phyloP scores from a whole-genome alignment of 2,113 vertebrate species.

The Limnothrissa miodon region DNA sequence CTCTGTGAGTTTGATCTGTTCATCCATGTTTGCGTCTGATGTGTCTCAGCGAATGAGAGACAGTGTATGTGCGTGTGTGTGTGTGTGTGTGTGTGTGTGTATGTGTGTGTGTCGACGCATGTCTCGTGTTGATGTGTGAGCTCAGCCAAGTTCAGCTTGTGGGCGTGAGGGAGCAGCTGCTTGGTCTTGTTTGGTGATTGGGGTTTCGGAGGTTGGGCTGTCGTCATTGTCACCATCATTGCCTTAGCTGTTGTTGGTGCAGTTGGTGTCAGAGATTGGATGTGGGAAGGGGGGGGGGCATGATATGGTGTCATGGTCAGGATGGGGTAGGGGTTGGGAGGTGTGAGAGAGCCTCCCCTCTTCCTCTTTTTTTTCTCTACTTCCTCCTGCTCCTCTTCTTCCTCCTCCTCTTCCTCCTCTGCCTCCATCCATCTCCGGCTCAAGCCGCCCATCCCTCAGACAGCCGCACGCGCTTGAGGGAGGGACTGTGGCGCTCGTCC shows the following conservation, averaged over 20 bases:
- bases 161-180: conserved; percentile 24
- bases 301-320: conserved; percentile 51
- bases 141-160: not conserved
- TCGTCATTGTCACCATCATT: not conserved
- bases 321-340: conserved; percentile 36
- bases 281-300: conserved; percentile 39
- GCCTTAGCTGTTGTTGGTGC: not conserved
- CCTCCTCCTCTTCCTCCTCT: not conserved
- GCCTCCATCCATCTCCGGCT: conserved; percentile 62
- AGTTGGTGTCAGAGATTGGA: conserved; percentile 38
- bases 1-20: not conserved
- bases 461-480: conserved; percentile 96
- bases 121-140: not conserved
- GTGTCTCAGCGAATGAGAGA: conserved; percentile 60
- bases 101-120: not conserved
- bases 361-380: too few relatives aligned
- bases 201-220: not conserved
- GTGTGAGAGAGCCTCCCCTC: too few relatives aligned
- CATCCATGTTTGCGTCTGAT: conserved; percentile 44
- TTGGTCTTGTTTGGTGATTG: conserved; percentile 28
- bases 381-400: not conserved
- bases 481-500: conserved; percentile 96
- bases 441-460: conserved; percentile 99
- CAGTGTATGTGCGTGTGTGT: conserved; percentile 8
- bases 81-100: conserved; percentile 11